Conservation (phyloP, 2,797 vertebrate species). For the Leuciscus waleckii region DNA sequence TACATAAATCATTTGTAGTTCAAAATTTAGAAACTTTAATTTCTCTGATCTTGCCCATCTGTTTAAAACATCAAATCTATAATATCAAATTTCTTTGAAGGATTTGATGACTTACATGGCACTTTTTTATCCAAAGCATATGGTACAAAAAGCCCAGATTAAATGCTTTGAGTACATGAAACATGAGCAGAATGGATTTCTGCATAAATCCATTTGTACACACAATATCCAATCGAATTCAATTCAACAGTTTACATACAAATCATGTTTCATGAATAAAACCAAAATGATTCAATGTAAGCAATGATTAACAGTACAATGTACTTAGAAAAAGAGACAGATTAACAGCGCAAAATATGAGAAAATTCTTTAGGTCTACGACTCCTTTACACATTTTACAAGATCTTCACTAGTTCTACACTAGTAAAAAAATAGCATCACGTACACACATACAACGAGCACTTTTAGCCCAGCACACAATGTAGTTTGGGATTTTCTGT, state of each 20-base stretch:
- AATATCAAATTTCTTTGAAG: slow-evolving; percentile 5
- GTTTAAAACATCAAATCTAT: slow-evolving; percentile 14
- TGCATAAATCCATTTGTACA: background rate
- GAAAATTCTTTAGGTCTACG: no score
- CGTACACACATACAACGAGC: background rate
- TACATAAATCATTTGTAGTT: background rate
- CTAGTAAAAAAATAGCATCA: background rate
- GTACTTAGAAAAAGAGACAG: background rate
- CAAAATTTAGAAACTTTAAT: background rate
- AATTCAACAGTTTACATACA: background rate
- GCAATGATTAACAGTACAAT: background rate
- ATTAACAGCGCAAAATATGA: background rate
- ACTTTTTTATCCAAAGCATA: slow-evolving; percentile 7
- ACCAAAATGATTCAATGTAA: background rate
- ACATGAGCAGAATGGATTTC: background rate
- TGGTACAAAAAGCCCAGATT: background rate
- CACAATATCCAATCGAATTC: background rate
- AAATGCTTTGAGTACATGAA: background rate
- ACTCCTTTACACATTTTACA: background rate
- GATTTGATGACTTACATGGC: background rate
- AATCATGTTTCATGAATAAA: background rate
- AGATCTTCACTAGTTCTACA: background rate
- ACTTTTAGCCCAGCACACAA: background rate
- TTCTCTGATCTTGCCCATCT: background rate
- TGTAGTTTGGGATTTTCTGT: no score